A percentile compares a stretch with the other conserved stretches of the same genome.
Evolutionary conservation across 1,140 invertebrate species (phyloP).

Genomic region (Anastrepha obliqua): DNA sequence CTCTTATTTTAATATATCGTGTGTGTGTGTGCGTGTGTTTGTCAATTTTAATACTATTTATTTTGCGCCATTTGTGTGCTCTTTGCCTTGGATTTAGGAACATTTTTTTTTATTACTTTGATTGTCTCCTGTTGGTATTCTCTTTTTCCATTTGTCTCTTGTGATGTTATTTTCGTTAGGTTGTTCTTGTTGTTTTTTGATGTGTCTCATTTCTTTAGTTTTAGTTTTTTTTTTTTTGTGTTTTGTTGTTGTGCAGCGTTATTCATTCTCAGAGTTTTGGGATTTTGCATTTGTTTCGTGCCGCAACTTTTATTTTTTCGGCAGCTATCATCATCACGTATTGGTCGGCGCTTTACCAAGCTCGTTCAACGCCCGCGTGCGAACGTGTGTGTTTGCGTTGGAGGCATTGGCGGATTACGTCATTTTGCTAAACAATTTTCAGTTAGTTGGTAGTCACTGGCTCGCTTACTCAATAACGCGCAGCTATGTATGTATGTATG

Average conservation of each 20-base stretch:
- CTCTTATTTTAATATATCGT: too few species aligned
- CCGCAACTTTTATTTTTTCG: constrained; percentile 36
- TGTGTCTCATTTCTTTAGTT: not conserved
- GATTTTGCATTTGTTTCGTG: constrained; percentile 46
- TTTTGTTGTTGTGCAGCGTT: constrained; percentile 3
- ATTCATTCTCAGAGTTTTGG: constrained; percentile 26
- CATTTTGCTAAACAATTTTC: constrained; percentile 32
- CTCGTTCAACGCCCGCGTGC: constrained; percentile 7
- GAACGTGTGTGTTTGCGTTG: not conserved
- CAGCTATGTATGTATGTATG: not conserved
- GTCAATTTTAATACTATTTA: constrained; percentile 2
- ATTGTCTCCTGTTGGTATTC: not conserved
- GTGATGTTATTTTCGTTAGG: not conserved
- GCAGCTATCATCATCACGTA: not conserved
- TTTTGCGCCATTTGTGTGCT: constrained; percentile 5
- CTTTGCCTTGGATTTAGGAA: not conserved
- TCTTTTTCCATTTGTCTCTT: not conserved
- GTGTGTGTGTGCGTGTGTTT: not conserved
- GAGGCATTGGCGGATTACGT: constrained; percentile 43
- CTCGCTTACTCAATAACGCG: not conserved
- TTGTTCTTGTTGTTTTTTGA: not conserved
- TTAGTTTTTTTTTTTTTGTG: constrained; percentile 14
- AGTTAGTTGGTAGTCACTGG: not conserved
- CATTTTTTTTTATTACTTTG: not conserved
- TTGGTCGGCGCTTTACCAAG: constrained; percentile 11